These are phyloP conservation scores for Vannuccia rotundouncinata DNA, from an alignment of 2,888 invertebrate species.

Conservation along the genomic window DNA sequence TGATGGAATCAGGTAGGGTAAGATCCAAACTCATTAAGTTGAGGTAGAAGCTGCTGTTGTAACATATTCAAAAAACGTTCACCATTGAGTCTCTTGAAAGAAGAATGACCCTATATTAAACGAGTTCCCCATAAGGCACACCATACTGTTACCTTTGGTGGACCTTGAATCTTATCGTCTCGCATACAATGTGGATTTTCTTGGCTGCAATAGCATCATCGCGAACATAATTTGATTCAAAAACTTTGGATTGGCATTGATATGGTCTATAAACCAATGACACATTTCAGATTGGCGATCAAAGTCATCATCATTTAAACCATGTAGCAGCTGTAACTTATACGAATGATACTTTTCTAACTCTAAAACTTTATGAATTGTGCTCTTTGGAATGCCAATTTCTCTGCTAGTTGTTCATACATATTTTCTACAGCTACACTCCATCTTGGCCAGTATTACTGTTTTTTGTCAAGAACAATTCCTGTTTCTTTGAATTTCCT, in stretches of 20 bases:
- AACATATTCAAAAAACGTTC: neutral
- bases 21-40: neutral
- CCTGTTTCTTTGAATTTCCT: neutral
- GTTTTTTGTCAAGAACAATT: neutral
- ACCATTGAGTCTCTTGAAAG: conserved; percentile 9
- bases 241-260: neutral
- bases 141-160: conserved; percentile 24
- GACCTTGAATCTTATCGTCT: conserved; percentile 2
- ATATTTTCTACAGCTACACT: neutral
- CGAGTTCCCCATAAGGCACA: neutral
- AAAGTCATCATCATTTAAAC: neutral
- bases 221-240: neutral
- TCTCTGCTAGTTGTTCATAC: neutral
- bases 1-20: neutral
- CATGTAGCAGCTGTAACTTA: neutral
- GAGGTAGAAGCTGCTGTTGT: neutral
- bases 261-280: neutral
- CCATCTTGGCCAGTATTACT: neutral
- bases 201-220: neutral
- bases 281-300: neutral
- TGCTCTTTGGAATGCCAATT: neutral
- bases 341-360: neutral
- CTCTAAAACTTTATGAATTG: neutral
- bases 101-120: neutral
- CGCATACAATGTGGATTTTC: conserved; percentile 9